phyloP scores from a whole-genome alignment of 1,140 invertebrate genomes.

The Conopomorpha cramerella region DNA sequence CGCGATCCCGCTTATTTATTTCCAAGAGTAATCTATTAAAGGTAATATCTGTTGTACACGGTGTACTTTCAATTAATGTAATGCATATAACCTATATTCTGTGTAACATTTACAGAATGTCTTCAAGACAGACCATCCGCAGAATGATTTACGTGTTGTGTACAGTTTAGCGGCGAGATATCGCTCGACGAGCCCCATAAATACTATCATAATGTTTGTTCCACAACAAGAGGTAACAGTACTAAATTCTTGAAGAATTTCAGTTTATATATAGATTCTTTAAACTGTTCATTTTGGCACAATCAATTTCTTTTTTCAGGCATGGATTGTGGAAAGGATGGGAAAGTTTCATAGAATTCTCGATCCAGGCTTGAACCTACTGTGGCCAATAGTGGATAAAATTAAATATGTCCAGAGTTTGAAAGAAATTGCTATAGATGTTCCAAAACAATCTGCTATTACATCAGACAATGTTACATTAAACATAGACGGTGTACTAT shows the following conservation, averaged over 20 bases:
- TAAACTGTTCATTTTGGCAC: slow-evolving; percentile 1
- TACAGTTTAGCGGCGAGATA: slow-evolving; percentile 53
- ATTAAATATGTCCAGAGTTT: slow-evolving; percentile 98
- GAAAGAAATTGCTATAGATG: slow-evolving; percentile 99
- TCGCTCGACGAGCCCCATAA: slow-evolving; percentile 78
- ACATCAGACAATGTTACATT: slow-evolving; percentile 97
- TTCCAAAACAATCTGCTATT: slow-evolving; percentile 98
- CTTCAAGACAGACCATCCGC: slow-evolving; percentile 31
- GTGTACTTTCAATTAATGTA: too few species aligned
- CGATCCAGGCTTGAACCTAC: slow-evolving; percentile 92
- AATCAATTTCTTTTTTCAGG: slow-evolving; percentile 60
- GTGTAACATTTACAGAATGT: slow-evolving; percentile 48
- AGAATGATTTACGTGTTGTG: slow-evolving; percentile 35
- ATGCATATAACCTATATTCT: too few species aligned
- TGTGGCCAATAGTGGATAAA: slow-evolving; percentile 90
- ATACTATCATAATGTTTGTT: slow-evolving; percentile 96
- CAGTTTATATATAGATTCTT: not conserved
- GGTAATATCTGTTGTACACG: too few species aligned
- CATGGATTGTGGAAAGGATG: slow-evolving; percentile 99
- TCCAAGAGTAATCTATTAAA: slow-evolving; percentile 30
- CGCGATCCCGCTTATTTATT: slow-evolving; percentile 32
- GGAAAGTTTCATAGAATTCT: slow-evolving; percentile 93
- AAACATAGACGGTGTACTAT: slow-evolving; percentile 96
- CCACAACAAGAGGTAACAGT: slow-evolving; percentile 91
- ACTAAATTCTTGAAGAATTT: not conserved